Percentiles rank a stretch among this genome's conserved stretches.
Evolutionary conservation across 2,888 invertebrate genomes (phyloP).

Genomic region (Agriotes lineatus): DNA sequence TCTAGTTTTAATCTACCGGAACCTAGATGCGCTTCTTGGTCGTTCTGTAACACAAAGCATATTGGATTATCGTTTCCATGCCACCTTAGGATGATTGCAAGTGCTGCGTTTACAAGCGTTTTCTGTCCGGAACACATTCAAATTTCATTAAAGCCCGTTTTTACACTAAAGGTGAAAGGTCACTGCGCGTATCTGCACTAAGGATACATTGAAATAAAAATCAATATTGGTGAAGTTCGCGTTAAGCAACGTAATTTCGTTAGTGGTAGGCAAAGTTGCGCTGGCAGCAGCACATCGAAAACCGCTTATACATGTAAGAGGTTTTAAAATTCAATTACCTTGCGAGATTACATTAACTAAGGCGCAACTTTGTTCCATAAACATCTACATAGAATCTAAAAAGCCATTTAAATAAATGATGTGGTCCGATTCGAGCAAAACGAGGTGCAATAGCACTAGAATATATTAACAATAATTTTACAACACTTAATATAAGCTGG

Average conservation of each 20-base stretch:
- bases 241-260: conserved; percentile 4
- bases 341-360: too few species aligned
- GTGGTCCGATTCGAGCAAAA: too few species aligned
- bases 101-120: background rate
- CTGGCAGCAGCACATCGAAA: background rate
- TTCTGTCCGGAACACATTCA: background rate
- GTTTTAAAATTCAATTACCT: too few species aligned
- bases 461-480: too few species aligned
- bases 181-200: conserved; percentile 23
- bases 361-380: too few species aligned
- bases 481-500: too few species aligned
- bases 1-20: background rate
- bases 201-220: conserved; percentile 9
- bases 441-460: too few species aligned
- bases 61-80: background rate
- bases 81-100: background rate
- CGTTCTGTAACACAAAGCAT: background rate
- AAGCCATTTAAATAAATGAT: too few species aligned
- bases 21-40: background rate
- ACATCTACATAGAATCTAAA: too few species aligned
- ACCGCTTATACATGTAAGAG: too few species aligned
- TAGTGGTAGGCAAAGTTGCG: background rate
- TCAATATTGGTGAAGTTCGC: conserved; percentile 12
- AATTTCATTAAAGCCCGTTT: background rate
- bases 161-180: conserved; percentile 9